Base-by-base conservation (phyloP, 2,888 invertebrate genomes). In the Napeogenes inachia region DNA sequence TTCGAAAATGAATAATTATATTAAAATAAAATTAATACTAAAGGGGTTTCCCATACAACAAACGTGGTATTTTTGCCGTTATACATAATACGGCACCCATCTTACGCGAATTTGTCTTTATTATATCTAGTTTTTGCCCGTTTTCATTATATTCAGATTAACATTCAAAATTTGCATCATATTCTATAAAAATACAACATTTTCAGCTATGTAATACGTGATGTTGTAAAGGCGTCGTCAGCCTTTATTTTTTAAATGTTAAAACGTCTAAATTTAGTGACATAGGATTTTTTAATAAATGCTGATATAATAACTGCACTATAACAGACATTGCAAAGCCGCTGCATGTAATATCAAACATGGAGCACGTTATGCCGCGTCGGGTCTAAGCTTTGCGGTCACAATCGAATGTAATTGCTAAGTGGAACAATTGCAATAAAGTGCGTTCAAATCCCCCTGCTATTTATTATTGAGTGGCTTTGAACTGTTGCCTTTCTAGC, bases 391-490 rank as follows among this genome's bases (percentile, higher is more conserved):
- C 50, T 50, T 10, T 30, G 50, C 50, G 50, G 50, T 50, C 50
- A 3, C 50, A 10, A 30, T 50, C 50, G 10, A 50, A 21, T 50
- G 50, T 50, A 50, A 50, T 50, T 50, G 50, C 30, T 30, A 50
- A 50, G 50, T 50, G 50, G 50, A 30, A 50, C 50, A 50, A 50
- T 50, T 50, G 50, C 50, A 50, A 50, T 50, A 50, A 50, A 50
- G 30, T 50, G 50, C 50, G 30, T 21, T 50, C 30, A 12, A 50
- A 50, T 50, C 50, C 50, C 50, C 50, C 30, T n/a, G 50, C 50
- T 30, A 50, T 50, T 50, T 50, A 50, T 50, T 50, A 50, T 50
- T 50, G 50, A 30, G 50, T 50, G 8, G 8, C 21, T 50, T 50
- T 50, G 50, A 50, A 30, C 50, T 50, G 30, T 30, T 21, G 47